Conservation (phyloP, 23 tunicate genomes). For the Botrylloides violaceus region DNA sequence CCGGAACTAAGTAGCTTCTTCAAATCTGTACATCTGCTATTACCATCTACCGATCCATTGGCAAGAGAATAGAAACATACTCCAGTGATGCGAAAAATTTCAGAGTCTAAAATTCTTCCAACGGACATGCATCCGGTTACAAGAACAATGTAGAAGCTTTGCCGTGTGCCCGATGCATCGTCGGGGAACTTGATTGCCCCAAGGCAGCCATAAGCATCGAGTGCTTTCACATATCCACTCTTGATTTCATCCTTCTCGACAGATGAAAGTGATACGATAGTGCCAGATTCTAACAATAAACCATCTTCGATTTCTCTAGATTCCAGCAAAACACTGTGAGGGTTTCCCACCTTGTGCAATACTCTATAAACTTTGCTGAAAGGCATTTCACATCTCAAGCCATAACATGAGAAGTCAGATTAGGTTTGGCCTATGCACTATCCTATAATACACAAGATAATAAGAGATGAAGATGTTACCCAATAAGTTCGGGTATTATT, state of each 20-base stretch:
- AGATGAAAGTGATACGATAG: constrained; percentile 1
- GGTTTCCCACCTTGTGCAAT: constrained; percentile 13
- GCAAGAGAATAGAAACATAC: constrained; percentile 54
- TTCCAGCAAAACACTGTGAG: constrained; percentile 43
- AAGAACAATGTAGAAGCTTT: constrained; percentile 26
- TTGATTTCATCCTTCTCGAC: constrained; percentile 38
- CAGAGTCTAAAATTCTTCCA: constrained; percentile 57
- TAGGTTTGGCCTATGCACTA: no score
- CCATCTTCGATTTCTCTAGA: constrained; percentile 25
- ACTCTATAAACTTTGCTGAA: constrained; percentile 10
- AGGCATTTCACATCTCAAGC: constrained; percentile 15
- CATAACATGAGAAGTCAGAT: no score
- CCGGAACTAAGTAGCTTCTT: constrained; percentile 77
- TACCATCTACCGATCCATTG: constrained; percentile 34
- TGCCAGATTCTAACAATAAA: constrained; percentile 28
- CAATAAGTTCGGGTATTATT: no score
- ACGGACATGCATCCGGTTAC: constrained; percentile 67
- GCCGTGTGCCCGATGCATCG: constrained; percentile 17
- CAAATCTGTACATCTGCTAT: constrained; percentile 19
- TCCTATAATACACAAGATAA: no score
- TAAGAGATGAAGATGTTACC: no score
- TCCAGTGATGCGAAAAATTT: constrained; percentile 67
- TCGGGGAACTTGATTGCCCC: constrained; percentile 38
- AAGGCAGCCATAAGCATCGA: constrained; percentile 81
- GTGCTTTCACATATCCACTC: constrained; percentile 26